A percentile compares a stretch with the other conserved stretches of the same genome.
phyloP scores from a whole-genome alignment of 2,797 vertebrate species.

The Poecile montanus region DNA sequence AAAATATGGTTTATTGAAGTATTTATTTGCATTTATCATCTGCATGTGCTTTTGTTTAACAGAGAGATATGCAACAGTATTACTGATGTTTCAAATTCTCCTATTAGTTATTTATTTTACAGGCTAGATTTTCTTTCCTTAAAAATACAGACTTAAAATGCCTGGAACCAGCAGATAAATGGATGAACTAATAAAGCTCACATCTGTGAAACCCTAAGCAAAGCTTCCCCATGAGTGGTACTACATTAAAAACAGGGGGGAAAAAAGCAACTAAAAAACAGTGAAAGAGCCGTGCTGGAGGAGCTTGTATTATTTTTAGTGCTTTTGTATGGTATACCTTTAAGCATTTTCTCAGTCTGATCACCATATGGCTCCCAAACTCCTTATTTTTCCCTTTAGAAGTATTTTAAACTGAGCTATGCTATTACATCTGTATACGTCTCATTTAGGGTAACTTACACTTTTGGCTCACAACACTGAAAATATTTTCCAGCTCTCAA shows the following conservation, averaged over 20 bases:
- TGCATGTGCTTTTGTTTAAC: background rate
- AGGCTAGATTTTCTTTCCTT: background rate
- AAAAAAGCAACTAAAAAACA: background rate
- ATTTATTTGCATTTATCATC: background rate
- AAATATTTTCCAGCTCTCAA: constrained; percentile 67
- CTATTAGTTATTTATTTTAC: constrained; percentile 16
- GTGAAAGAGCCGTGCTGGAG: background rate
- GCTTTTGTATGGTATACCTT: constrained; percentile 46
- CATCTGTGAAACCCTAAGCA: background rate
- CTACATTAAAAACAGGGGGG: background rate
- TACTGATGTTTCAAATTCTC: background rate
- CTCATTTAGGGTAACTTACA: constrained; percentile 68
- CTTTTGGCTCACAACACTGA: constrained; percentile 48
- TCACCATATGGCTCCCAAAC: constrained; percentile 59
- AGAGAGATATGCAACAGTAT: background rate
- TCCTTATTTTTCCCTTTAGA: constrained; percentile 57
- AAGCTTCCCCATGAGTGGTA: background rate
- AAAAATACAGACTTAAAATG: background rate
- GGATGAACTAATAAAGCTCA: background rate
- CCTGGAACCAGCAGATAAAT: constrained; percentile 7
- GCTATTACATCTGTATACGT: constrained; percentile 68
- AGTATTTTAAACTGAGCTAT: constrained; percentile 61
- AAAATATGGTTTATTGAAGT: background rate
- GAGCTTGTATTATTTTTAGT: constrained; percentile 44
- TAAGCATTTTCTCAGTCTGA: constrained; percentile 60